Evolutionary conservation across 2,797 vertebrate genomes (phyloP), one percentile per base, ranked within the genome.

Genomic region (Sebastes iracundus): DNA sequence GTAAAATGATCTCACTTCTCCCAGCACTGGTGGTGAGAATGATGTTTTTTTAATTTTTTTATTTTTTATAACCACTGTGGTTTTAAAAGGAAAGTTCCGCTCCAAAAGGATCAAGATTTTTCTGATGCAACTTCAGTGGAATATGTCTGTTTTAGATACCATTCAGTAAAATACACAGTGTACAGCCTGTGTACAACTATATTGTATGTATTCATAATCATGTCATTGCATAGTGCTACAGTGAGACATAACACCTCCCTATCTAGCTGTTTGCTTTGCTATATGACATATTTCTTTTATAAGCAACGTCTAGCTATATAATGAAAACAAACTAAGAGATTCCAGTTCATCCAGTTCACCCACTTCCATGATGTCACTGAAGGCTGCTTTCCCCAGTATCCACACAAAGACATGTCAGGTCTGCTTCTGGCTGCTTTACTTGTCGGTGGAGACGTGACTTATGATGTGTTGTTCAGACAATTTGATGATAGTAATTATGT

Each of bases 401-500:
- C 18, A 58, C 28, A 79, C 78, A 86, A 70, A 89, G 61, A 77
- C 46, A 28, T 88, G 87, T 81, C 75, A 82, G 79, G 27, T 59
- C 71, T 62, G 82, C 81, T 87, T 92, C 92, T 27, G 59, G 33
- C 82, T 88, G 85, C 79, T 77, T 75, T 53, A 49, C 58, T 82
- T 66, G 61, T 61, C 49, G 35, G 32, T 22, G 75, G 79, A 83
- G 72, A 73, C 75, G 33, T 84, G 87, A 81, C 86, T 87, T 79
- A 38, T 82, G 62, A 88, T 77, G 85, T 86, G 87, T 49, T 77
- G 76, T 72, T 79, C 83, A 91, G 87, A 90, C 81, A 83, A 38
- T 81, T 90, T 93, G 72, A 95, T 94, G 52, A 94, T 25, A 89
- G 90, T 91, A 88, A 95, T 95, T 94, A 92, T 83, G 62, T 60